phyloP scores from a whole-genome alignment of 53 echinoderm and acorn worm species.

The Apostichopus leukothele region DNA sequence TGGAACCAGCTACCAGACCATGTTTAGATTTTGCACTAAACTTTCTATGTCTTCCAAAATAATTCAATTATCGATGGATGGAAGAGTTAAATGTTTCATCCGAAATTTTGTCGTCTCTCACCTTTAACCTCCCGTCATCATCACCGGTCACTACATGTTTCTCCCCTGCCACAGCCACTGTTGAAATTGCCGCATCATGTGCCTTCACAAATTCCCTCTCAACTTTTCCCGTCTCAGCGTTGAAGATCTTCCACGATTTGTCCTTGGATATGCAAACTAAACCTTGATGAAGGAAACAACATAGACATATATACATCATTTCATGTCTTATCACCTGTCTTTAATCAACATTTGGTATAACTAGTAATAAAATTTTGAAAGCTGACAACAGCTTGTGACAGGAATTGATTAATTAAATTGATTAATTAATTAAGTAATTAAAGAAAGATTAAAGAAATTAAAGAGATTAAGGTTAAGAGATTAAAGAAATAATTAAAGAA shows the following conservation, averaged over 20 bases:
- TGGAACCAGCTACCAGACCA: too few species aligned
- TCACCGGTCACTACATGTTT: conserved; percentile 87
- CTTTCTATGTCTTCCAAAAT: too few species aligned
- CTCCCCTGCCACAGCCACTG: conserved; percentile 68
- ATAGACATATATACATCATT: neutral
- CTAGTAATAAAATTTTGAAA: too few species aligned
- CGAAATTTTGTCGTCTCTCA: neutral
- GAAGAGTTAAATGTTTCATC: too few species aligned
- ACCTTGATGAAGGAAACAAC: neutral
- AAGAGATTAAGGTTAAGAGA: too few species aligned
- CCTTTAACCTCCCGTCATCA: conserved; percentile 89
- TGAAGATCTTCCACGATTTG: conserved; percentile 79
- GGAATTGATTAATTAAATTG: too few species aligned
- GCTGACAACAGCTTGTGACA: too few species aligned
- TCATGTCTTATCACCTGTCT: neutral
- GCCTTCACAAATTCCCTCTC: conserved; percentile 65
- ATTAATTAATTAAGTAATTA: too few species aligned
- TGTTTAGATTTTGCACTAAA: too few species aligned
- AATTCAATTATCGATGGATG: too few species aligned
- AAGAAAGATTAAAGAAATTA: too few species aligned
- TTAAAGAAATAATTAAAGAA: too few species aligned
- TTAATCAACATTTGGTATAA: neutral
- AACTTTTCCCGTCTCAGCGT: conserved; percentile 61
- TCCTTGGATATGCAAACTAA: conserved; percentile 86
- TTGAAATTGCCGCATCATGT: conserved; percentile 78